A percentile compares a stretch with the other conserved stretches of the same genome.
Conservation (phyloP, 2,113 vertebrate genomes). For the Urocitellus parryii region DNA sequence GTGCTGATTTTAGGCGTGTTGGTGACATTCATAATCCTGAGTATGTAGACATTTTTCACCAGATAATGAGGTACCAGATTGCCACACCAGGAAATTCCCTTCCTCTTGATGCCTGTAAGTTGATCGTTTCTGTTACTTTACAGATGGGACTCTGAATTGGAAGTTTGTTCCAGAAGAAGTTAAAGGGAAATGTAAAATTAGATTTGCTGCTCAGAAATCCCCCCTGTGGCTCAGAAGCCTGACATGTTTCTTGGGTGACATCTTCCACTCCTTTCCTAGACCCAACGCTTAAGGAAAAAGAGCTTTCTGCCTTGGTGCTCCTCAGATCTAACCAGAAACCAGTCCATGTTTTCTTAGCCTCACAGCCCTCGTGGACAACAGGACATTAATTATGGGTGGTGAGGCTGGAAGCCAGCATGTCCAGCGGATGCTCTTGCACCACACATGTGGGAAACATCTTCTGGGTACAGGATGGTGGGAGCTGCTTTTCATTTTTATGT, state of each 20-base stretch:
- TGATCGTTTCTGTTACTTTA: slow-evolving; percentile 72
- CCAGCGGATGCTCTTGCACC: background rate
- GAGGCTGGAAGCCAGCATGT: background rate
- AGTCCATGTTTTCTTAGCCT: background rate
- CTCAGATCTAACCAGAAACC: background rate
- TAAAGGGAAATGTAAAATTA: slow-evolving; percentile 64
- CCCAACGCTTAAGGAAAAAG: background rate
- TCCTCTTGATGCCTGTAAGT: slow-evolving; percentile 39
- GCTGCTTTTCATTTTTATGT: slow-evolving; percentile 39
- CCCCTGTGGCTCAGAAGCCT: background rate
- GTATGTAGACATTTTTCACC: slow-evolving; percentile 71
- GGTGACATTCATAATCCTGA: slow-evolving; percentile 80
- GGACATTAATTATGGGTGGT: background rate
- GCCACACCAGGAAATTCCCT: slow-evolving; percentile 64
- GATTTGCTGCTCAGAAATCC: slow-evolving; percentile 34
- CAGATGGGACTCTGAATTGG: slow-evolving; percentile 45
- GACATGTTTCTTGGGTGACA: background rate
- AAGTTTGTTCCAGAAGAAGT: slow-evolving; percentile 62
- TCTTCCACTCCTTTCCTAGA: background rate
- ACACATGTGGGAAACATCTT: background rate
- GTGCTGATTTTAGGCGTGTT: slow-evolving; percentile 82
- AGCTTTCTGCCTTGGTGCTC: background rate
- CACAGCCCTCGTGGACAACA: background rate
- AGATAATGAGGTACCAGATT: slow-evolving; percentile 78
- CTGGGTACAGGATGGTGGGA: background rate